Base-by-base conservation (phyloP, 2,797 vertebrate species). In the Muraenolepis orangiensis region DNA sequence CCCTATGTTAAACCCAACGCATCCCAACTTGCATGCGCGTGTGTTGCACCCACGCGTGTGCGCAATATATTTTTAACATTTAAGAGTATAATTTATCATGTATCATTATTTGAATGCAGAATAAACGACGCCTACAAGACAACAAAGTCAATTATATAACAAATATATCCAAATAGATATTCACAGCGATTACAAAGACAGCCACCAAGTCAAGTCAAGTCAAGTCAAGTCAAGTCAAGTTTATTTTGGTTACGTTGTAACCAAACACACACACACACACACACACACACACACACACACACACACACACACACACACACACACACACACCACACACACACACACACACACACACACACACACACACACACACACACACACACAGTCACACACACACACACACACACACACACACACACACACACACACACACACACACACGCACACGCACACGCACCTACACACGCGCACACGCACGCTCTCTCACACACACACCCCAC, bases 331-430 rank as follows among this genome's bases (percentile, higher is more conserved):
- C n/a, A 66, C 64, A 46, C 46, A 64, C 67, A 61, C 71, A 34
- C 69, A 72, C 23, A 40, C 76, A 73, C 64, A 66, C 46, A 76
- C 32, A 34, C 23, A 75, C 29, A 23, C 28, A 26, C 11, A 30
- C 66, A 67, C 23, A 67, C 66, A 13, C 26, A 67, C 28, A 69
- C 5, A 46, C 42, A 46, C 42, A 46, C 42, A 46, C 42, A 46
- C 42, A 46, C 42, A 46, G 3, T 4, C 42, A 18, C 42, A 46
- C 13, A 67, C 14, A 67, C 29, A 29, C 13, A 14, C 66, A 29
- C 42, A 46, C 42, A 18, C 42, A 46, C 13, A 67, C 14, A 67
- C 29, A 29, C 13, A 14, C 66, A 29, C 29, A 29, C 28, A 28
- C 26, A n/a, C 1, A n/a, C 2, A 6, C 64, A 2, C 61, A 3